These are phyloP conservation scores for Natrix natrix DNA, from an alignment of 2,797 vertebrate species.

Conservation along the genomic window DNA sequence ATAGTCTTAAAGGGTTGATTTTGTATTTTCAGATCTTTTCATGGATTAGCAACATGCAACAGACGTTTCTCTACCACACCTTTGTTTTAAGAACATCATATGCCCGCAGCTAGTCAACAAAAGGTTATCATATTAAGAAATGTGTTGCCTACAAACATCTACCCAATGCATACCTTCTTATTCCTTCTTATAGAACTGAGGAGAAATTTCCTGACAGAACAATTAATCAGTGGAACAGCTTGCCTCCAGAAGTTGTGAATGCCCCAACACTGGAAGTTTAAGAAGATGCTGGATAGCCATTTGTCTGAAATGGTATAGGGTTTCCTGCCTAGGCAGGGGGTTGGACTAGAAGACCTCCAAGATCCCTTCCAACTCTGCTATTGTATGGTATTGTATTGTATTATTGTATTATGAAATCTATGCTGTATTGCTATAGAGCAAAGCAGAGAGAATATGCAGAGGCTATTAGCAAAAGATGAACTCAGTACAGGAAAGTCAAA, in stretches of 20 bases:
- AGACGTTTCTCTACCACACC: not conserved
- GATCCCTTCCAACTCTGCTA: no score
- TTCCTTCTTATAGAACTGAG: no score
- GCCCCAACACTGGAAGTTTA: no score
- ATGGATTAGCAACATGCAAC: not conserved
- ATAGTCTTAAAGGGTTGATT: not conserved
- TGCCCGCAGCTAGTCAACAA: not conserved
- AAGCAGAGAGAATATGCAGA: not conserved
- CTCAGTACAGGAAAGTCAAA: not conserved
- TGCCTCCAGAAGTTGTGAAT: no score
- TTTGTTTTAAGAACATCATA: not conserved
- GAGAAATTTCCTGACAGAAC: no score
- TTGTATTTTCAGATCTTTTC: not conserved
- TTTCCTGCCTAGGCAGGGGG: no score
- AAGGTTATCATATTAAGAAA: not conserved
- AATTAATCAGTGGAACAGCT: no score
- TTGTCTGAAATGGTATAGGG: no score
- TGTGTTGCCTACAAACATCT: not conserved
- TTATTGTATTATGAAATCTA: not conserved
- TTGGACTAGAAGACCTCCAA: no score
- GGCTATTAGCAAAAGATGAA: not conserved
- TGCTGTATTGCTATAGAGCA: not conserved
- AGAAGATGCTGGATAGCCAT: no score
- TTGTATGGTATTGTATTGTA: no score
- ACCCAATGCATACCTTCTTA: not conserved